Percentiles rank a stretch among this genome's conserved stretches.
Evolutionary conservation across 2,888 invertebrate species (phyloP).

Genomic region (Malacosoma neustria): DNA sequence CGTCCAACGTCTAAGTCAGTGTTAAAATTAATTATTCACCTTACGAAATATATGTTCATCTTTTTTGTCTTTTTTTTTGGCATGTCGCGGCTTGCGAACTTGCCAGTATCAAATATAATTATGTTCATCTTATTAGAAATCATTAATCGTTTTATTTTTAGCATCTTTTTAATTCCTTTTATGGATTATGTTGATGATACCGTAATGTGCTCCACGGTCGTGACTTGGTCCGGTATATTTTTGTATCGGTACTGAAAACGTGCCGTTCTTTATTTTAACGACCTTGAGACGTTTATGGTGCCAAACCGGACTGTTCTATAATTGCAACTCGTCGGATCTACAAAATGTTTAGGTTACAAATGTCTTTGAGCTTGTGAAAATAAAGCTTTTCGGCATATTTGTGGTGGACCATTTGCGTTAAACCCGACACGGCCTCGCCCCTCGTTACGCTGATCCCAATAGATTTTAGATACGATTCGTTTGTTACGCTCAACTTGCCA

Average conservation of each 20-base stretch:
- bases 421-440: conserved; percentile 13
- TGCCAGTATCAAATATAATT: too few relatives aligned
- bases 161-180: too few relatives aligned
- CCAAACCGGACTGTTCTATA: conserved; percentile 35
- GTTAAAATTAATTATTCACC: too few relatives aligned
- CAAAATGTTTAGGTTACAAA: conserved; percentile 13
- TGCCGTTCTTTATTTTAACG: conserved; percentile 51
- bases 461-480: conserved; percentile 25
- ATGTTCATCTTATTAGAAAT: too few relatives aligned
- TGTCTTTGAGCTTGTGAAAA: background rate
- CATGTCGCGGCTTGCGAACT: too few relatives aligned
- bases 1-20: too few relatives aligned
- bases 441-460: conserved; percentile 13
- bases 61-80: too few relatives aligned
- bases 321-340: conserved; percentile 22
- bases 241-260: conserved; percentile 35
- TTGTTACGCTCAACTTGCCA: conserved; percentile 28
- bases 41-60: too few relatives aligned
- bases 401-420: conserved; percentile 2
- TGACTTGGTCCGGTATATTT: conserved; percentile 42
- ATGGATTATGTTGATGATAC: too few relatives aligned
- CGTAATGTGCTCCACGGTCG: conserved; percentile 23
- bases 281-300: conserved; percentile 52
- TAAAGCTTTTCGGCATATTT: background rate
- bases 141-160: too few relatives aligned